phyloP scores from a whole-genome alignment of 2,888 invertebrate species.

The Macrosoma leucophasiata region DNA sequence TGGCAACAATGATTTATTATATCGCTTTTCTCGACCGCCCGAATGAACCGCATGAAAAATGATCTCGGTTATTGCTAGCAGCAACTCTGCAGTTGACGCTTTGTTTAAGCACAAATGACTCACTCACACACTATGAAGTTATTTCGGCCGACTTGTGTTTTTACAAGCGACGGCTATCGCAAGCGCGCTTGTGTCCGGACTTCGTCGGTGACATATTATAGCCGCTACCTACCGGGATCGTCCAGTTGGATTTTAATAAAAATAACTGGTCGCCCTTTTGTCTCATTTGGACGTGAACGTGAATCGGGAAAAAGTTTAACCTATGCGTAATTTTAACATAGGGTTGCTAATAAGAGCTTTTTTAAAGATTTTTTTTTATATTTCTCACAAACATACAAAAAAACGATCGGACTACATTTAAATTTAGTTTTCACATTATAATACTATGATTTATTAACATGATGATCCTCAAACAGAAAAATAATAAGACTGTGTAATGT shows the following conservation, averaged over 20 bases:
- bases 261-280: too few relatives aligned
- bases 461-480: too few relatives aligned
- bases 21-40: slow-evolving; percentile 70
- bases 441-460: too few relatives aligned
- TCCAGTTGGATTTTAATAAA: too few relatives aligned
- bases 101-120: slow-evolving; percentile 74
- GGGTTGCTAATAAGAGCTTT: too few relatives aligned
- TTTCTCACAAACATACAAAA: slow-evolving; percentile 6
- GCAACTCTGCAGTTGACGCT: slow-evolving; percentile 72
- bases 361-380: too few relatives aligned
- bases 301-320: too few relatives aligned
- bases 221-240: too few relatives aligned
- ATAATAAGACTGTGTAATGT: too few relatives aligned
- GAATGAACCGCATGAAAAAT: slow-evolving; percentile 75
- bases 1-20: slow-evolving; percentile 74
- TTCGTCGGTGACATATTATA: slow-evolving; percentile 16
- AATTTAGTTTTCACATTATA: too few relatives aligned
- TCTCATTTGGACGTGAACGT: too few relatives aligned
- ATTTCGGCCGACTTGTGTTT: slow-evolving; percentile 57
- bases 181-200: slow-evolving; percentile 13
- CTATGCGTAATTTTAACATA: too few relatives aligned
- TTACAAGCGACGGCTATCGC: slow-evolving; percentile 49
- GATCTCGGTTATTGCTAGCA: slow-evolving; percentile 70
- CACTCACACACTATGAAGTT: slow-evolving; percentile 67
- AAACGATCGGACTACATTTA: slow-evolving; percentile 2